Conservation (phyloP, 2,888 invertebrate genomes). For the Ashinkailepas kermadecensis region DNA sequence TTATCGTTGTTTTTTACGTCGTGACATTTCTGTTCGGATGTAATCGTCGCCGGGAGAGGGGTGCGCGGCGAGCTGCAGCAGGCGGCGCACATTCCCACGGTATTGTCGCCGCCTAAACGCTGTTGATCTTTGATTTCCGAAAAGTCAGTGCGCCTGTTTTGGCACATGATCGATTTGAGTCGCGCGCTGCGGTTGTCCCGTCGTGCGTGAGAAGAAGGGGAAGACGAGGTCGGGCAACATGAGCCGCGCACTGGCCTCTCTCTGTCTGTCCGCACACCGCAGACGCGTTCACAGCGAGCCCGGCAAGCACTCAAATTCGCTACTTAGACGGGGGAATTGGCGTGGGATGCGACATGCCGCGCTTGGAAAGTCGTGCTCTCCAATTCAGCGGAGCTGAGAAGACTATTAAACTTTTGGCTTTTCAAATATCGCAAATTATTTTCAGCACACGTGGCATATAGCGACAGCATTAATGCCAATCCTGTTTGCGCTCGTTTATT, state of each 20-base stretch:
- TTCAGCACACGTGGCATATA: no score
- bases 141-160: constrained; percentile 13
- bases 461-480: no score
- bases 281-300: no score
- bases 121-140: constrained; percentile 21
- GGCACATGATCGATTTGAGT: constrained; percentile 1
- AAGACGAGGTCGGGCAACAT: background rate
- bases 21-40: constrained; percentile 12
- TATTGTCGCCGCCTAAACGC: constrained; percentile 1
- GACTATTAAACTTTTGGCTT: no score
- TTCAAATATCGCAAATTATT: no score
- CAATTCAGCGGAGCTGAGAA: no score
- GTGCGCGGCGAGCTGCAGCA: background rate
- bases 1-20: background rate
- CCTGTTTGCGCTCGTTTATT: no score
- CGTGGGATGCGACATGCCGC: no score
- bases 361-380: no score
- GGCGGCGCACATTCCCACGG: background rate
- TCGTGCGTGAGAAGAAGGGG: background rate
- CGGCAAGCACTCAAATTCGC: no score
- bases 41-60: background rate
- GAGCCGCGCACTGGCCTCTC: background rate
- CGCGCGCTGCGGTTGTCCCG: background rate
- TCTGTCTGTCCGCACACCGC: no score
- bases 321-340: no score